Percentiles rank a stretch among this genome's conserved stretches.
Evolutionary conservation across 2,113 vertebrate species (phyloP).

Genomic region (Empidonax alnorum): DNA sequence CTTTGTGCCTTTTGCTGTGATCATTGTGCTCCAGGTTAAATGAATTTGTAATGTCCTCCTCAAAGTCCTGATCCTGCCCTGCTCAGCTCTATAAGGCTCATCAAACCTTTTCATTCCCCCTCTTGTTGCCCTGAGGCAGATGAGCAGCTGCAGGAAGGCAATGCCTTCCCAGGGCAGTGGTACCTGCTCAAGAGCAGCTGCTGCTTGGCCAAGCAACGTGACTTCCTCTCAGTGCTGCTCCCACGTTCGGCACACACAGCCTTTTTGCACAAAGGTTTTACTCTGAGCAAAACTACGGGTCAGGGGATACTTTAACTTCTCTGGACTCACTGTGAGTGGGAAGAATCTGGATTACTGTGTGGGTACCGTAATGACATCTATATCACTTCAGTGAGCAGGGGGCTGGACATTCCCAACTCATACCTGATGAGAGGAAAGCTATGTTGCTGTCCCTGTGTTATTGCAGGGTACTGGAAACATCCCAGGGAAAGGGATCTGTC

Average conservation of each 20-base stretch:
- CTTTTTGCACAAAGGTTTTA: not conserved
- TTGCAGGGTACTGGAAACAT: not conserved
- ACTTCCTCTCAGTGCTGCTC: not conserved
- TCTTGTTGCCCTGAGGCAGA: not conserved
- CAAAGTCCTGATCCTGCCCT: not conserved
- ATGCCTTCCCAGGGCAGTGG: fast-evolving
- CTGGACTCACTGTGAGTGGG: not conserved
- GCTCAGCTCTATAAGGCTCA: not conserved
- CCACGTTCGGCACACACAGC: fast-evolving
- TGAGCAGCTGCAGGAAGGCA: not conserved
- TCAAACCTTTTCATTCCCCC: fast-evolving
- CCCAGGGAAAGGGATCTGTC: not conserved
- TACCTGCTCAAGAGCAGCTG: not conserved
- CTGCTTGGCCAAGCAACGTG: not conserved
- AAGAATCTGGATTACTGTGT: not conserved
- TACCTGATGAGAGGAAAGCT: not conserved
- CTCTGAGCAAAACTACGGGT: not conserved
- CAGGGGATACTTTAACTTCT: not conserved
- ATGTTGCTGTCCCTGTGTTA: not conserved
- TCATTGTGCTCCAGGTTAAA: not conserved
- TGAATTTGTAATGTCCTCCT: not conserved
- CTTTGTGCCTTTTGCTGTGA: not conserved
- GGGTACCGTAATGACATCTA: not conserved
- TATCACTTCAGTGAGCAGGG: fast-evolving
- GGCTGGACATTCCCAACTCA: not conserved